Evolutionary conservation across 1,140 invertebrate genomes (phyloP), one percentile per base, ranked within the genome.

Genomic region (Drosophila paulistorum): DNA sequence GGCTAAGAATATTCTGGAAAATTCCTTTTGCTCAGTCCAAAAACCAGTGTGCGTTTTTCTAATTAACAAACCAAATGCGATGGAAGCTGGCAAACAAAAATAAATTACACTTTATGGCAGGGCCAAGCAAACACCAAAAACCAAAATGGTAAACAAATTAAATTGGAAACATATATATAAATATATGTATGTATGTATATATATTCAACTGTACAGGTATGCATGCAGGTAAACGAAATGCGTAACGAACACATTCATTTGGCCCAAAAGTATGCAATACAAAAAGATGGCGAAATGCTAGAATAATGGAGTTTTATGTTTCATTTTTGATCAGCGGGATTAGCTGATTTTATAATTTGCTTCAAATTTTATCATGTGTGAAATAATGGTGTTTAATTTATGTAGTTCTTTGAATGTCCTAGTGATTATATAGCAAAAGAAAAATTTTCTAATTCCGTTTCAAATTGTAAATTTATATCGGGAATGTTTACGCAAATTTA

Each of bases 71-170:
- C 63, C 39, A 42, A 72, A 66, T 30, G 48, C 62, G 51, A 35
- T 72, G 63, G 54, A 35, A 41, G 37, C 14, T 23, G 23, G 67
- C 62, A 64, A 65, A 55, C 60, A 39, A 71, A 75, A 69, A 76
- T 83, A 83, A 79, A 83, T 84, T 83, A 80, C 68, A 64, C 60
- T 68, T 83, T 79, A 75, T 75, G 80, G 67, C 66, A 74, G 67
- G 35, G 42, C 71, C 65, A 61, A 30, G 60, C 65, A 51, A 74
- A 65, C 54, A 51, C 45, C 45, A 45, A 55, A 51, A 42, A 60
- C 48, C 33, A 58, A 71, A 62, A 51, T 51, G 71, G 73, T 72
- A 78, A 84, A 84, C 70, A 87, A 73, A 84, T 84, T 85, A 81
- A 77, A 74, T 74, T 77, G 68, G 65, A 70, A 78, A 17, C 20